These are phyloP conservation scores for Dascillus cervinus DNA, from an alignment of 2,888 invertebrate species.

Conservation along the genomic window DNA sequence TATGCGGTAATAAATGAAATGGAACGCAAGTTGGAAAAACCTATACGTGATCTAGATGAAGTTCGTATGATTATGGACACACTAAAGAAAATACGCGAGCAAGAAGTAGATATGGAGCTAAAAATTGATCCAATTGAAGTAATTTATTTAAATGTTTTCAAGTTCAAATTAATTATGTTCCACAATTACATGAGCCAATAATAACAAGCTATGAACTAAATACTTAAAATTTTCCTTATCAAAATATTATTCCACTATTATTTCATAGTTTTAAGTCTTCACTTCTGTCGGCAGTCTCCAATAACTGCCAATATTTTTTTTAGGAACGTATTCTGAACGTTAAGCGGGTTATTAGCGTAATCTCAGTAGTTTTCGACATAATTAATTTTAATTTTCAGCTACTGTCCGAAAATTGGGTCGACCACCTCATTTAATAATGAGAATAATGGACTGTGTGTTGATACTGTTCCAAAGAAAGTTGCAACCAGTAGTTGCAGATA, in stretches of 20 bases:
- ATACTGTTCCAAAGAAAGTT: slow-evolving; percentile 86
- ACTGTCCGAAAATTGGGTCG: slow-evolving; percentile 90
- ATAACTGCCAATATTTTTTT: too few species aligned
- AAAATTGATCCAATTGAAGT: slow-evolving; percentile 90
- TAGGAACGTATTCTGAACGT: background rate
- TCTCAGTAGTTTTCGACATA: background rate
- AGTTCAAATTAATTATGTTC: too few species aligned
- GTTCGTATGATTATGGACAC: slow-evolving; percentile 92
- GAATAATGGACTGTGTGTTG: slow-evolving; percentile 95
- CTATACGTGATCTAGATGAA: slow-evolving; percentile 88
- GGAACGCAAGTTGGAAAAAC: slow-evolving; percentile 80
- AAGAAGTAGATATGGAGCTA: slow-evolving; percentile 93
- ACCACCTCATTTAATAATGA: slow-evolving; percentile 94
- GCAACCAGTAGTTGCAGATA: slow-evolving; percentile 74
- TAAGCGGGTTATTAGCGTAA: background rate
- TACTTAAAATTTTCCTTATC: too few species aligned
- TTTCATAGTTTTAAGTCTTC: too few species aligned
- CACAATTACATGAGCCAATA: too few species aligned
- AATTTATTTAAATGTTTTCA: slow-evolving; percentile 12
- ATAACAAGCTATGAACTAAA: too few species aligned
- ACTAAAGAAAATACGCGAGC: slow-evolving; percentile 84
- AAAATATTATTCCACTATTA: too few species aligned
- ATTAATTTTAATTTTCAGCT: slow-evolving; percentile 37
- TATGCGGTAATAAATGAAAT: slow-evolving; percentile 89
- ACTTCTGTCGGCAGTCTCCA: too few species aligned